Base-by-base conservation (phyloP, 1,140 invertebrate species). In the Nomia melanderi region DNA sequence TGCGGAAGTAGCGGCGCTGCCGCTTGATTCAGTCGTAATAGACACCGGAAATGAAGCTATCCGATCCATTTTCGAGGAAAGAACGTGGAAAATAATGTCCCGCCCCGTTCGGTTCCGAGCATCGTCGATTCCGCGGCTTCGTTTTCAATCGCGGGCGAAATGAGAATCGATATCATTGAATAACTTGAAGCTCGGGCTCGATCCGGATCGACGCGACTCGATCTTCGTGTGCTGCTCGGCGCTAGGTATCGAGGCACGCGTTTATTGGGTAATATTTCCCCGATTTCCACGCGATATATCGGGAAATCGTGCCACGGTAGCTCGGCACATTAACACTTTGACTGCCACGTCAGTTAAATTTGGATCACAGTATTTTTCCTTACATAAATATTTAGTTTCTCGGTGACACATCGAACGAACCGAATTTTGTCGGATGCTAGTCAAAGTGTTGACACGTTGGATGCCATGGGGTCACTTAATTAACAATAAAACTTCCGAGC, bases 261-360 rank as follows among this genome's bases (percentile, higher is more conserved):
- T 50, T 50, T 50, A 50, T 50, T 50, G 47, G 47, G 20, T 20
- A 50, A 50, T 50, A 50, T 50, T 50, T 50, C 47, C 41, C n/a
- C 20, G 47, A 50, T 50, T n/a, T n/a, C 17, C n/a, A 17, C 5
- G 47, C 47, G 47, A 50, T 50, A 50, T n/a, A 50, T 50, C 47
- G 47, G 6, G 47, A 17, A n/a, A 17, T 8, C 5, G 20, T 17
- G 41, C 41, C 14, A 17, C 14, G 14, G 17, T 14, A 14, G 12
- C 12, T 17, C 2, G 14, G 2, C 41, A 17, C 41, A 44, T 44
- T 44, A n/a, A n/a, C n/a, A n/a, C n/a, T n/a, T n/a, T n/a, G n/a
- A n/a, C n/a, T n/a, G n/a, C n/a, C n/a, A n/a, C n/a, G n/a, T n/a
- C n/a, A n/a, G n/a, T n/a, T n/a, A n/a, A n/a, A n/a, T n/a, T n/a